Percentiles rank a stretch among this genome's conserved stretches.
Conservation (phyloP, 2,113 vertebrate species). For the Indri indri region DNA sequence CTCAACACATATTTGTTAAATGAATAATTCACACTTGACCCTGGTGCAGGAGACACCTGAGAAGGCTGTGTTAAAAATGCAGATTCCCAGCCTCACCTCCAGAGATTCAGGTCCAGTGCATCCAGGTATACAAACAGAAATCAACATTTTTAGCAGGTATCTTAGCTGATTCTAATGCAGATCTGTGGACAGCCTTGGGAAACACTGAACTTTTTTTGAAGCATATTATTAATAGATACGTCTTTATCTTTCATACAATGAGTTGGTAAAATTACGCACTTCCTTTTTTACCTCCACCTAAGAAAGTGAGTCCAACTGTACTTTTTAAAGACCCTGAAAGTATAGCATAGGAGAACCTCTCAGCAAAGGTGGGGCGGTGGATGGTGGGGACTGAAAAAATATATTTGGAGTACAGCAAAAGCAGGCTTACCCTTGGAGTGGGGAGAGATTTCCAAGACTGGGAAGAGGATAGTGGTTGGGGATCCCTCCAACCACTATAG, state of each 20-base stretch:
- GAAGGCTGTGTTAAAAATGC: neutral
- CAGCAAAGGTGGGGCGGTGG: neutral
- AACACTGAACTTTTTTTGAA: slow-evolving; percentile 3
- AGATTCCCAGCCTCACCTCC: neutral
- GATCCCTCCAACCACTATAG: too few species aligned
- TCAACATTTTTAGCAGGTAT: slow-evolving; percentile 9
- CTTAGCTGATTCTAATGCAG: neutral
- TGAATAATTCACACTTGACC: neutral
- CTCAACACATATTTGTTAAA: neutral
- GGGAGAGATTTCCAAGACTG: neutral
- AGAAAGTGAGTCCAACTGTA: neutral
- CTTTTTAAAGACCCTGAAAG: neutral
- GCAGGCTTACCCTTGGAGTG: too few species aligned
- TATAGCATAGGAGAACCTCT: neutral
- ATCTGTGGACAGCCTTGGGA: neutral
- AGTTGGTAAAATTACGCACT: neutral
- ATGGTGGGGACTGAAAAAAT: neutral
- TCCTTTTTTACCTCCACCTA: neutral
- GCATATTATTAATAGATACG: neutral
- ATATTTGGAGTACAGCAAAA: neutral
- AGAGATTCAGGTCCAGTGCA: neutral
- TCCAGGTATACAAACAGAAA: neutral
- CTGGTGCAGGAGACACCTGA: neutral
- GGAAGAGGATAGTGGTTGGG: neutral
- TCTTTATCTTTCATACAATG: neutral